Evolutionary conservation across 1,140 invertebrate genomes (phyloP).

Genomic region (Melipona quadrifasciata): DNA sequence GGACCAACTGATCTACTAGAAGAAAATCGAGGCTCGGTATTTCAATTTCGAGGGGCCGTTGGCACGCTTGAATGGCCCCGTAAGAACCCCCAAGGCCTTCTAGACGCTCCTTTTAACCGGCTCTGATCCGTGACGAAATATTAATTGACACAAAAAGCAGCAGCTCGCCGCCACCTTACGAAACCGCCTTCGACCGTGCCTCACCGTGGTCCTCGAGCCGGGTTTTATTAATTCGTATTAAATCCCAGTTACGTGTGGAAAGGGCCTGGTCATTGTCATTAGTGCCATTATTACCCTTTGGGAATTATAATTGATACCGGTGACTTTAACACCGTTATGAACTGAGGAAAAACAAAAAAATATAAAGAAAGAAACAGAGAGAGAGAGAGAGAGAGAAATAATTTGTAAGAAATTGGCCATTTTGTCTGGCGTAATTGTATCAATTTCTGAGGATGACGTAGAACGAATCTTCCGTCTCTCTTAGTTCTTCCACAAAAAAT

Average conservation of each 20-base stretch:
- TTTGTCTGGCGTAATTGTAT: slow-evolving; percentile 58
- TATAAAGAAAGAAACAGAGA: not conserved
- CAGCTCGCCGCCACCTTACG: slow-evolving; percentile 60
- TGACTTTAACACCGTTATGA: slow-evolving; percentile 1
- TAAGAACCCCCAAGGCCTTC: slow-evolving; percentile 47
- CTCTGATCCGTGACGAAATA: slow-evolving; percentile 74
- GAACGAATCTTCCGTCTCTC: slow-evolving; percentile 3
- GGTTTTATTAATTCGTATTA: slow-evolving; percentile 55
- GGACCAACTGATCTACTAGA: not conserved
- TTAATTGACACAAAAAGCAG: slow-evolving; percentile 76
- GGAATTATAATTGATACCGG: slow-evolving; percentile 56
- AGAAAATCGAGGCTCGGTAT: slow-evolving; percentile 52
- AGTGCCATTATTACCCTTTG: slow-evolving; percentile 47
- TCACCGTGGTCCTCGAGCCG: slow-evolving; percentile 22
- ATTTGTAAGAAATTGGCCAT: slow-evolving; percentile 16
- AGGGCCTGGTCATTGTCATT: slow-evolving; percentile 49
- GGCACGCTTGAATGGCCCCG: slow-evolving; percentile 37
- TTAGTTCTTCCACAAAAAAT: not conserved
- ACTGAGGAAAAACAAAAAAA: not conserved
- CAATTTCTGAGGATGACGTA: slow-evolving; percentile 44
- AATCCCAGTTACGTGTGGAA: slow-evolving; percentile 42
- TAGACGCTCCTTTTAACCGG: slow-evolving; percentile 58
- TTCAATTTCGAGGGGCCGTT: slow-evolving; percentile 44
- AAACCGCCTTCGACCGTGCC: slow-evolving; percentile 51
- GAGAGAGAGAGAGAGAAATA: not conserved